Evolutionary conservation across 2,888 invertebrate species (phyloP), one percentile per base, ranked within the genome.

Genomic region (Eremobia ochroleuca): DNA sequence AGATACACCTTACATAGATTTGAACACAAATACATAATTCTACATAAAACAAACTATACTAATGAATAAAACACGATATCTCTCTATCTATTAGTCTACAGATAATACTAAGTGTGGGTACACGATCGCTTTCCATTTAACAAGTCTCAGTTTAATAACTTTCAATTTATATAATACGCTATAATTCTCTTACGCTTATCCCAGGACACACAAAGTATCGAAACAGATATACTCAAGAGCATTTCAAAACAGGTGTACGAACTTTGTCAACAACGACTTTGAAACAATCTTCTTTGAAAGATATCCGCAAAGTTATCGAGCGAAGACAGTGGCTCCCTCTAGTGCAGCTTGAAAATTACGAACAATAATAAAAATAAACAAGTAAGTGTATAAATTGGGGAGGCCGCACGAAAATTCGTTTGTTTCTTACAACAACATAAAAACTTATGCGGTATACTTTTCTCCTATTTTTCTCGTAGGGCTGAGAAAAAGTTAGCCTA

Each of bases 351-450:
- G 79, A 82, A 83, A 85, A 84, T 82, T 78, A 79, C 80, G 82
- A 86, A 86, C 82, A 83, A 81, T 85, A 86, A 86, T 87, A 86
- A 89, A 87, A 85, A 83, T 87, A 87, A 88, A 87, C 85, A 87
- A 87, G 81, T 87, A 77, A 82, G 83, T 76, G 74, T 81, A 89
- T 88, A 88, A 87, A 86, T 88, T 87, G 82, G 78, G 64, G 64
- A 62, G 73, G 58, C 58, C 43, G 76, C 67, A 79, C 52, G 81
- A 85, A 83, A 87, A 81, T 87, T 74, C 81, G 81, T 84, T 84
- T 84, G 86, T 86, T 82, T 86, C 85, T 75, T 79, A 68, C 73
- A 80, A 81, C 77, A 58, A 83, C 84, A 84, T 86, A 86, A 86
- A 83, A 88, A 86, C 79, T 88, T 87, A 34, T 74, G 80, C 74